Base-by-base conservation (phyloP, 2,113 vertebrate species). In the Elgaria multicarinata region DNA sequence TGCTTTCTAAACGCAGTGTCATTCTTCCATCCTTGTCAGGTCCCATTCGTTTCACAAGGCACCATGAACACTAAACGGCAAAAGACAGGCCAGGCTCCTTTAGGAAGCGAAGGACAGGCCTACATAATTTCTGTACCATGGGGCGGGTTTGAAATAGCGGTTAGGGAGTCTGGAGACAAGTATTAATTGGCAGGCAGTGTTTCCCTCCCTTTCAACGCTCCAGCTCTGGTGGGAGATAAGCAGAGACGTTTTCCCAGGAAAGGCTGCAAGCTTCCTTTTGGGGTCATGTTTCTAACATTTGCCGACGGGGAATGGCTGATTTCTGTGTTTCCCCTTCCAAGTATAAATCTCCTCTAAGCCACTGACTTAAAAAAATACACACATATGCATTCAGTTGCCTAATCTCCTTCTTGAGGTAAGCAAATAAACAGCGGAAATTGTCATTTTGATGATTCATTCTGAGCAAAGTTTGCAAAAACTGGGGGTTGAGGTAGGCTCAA, bases 21-120 rank as follows among this genome's bases (percentile, higher is more conserved):
- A 89, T 92, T 79, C 92, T 94, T 96, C 91, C 92, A 90, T 92
- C 92, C 91, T 91, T 92, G 87, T 95, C 93, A 93, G 78, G 90
- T 89, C 80, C 91, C 79, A 86, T 95, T 94, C 92, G 89, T 87
- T 75, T 94, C 82, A 79, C 85, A 82, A 28, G 80, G 85, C 87
- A 92, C 91, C 0, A 0, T 75, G 86, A 74, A 76, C 50, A 55
- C 39, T 72, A 42, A 83, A 89, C 26, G 83, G 67, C 18, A 85
- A 89, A 64, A 85, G 42, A 28, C 87, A 91, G 76, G 88, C 28
- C 75, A 85, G 74, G 5, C 28, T 66, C 83, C 71, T 87, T 79
- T 94, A 88, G 83, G 91, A 76, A 82, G 77, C 92, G 78, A 93
- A 76, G 92, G 86, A 90, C 83, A 78, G 66, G 92, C 66, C 83